Base-by-base conservation (phyloP, 2,797 vertebrate species). In the Carapus acus region DNA sequence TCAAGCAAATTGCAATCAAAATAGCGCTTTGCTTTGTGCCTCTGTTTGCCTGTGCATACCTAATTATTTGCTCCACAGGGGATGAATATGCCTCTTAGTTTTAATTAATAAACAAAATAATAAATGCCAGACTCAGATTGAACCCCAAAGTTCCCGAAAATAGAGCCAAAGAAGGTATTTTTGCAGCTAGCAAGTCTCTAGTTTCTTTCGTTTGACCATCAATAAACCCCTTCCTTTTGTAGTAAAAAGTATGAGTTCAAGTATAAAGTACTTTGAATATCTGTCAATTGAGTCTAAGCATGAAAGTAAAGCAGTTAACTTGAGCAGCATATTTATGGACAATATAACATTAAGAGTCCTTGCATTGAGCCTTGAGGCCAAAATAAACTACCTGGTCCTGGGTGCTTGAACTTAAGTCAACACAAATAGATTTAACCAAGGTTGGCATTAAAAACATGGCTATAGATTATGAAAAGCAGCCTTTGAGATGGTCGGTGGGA, bases 401-500 rank as follows among this genome's bases (percentile, higher is more conserved):
- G 6, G 49, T 19, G 46, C 41, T 13, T 33, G 5, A 49, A 59
- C 33, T 11, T 24, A 49, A 60, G 42, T 59, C 21, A 33, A 33
- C 31, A 55, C 41, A 59, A 65, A 67, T 54, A 37, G 36, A 58
- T 60, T 60, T n/a, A 45, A 54, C 48, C 50, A 40, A 38, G 50
- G 43, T 39, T 48, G 49, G 39, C 39, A 41, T 22, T 44, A n/a
- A 19, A 27, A 17, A 49, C 64, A 51, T 43, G 13, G 33, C 43
- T 55, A 64, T 58, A 1, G 46, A 56, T 48, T 8, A 7, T 6
- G 47, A 37, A 49, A 46, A 43, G 39, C 8, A 16, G 45, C 18
- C 20, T 16, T 44, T 55, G 18, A 63, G 54, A 61, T 49, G 54
- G 33, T 47, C 65, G 34, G 20, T 20, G 47, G 27, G n/a, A 45